Conservation (phyloP, 1,140 invertebrate species). For the Drosophila parvula region DNA sequence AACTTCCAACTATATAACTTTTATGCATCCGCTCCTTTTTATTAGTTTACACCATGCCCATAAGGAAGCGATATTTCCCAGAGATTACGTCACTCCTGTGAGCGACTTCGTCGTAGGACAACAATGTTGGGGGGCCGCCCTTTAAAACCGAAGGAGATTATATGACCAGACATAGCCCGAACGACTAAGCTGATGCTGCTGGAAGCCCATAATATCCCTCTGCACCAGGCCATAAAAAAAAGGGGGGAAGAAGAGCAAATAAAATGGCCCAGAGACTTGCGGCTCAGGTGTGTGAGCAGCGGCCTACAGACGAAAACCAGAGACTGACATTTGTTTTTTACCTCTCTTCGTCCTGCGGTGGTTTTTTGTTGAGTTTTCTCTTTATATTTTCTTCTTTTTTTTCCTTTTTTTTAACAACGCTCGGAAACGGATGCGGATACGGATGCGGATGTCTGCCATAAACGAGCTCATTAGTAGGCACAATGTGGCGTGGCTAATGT, state of each 20-base stretch:
- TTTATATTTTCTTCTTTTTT: background rate
- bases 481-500: constrained; percentile 60
- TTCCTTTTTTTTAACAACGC: constrained; percentile 41
- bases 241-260: constrained; percentile 27
- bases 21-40: constrained; percentile 35
- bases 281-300: constrained; percentile 34
- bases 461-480: constrained; percentile 73
- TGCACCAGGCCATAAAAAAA: constrained; percentile 35
- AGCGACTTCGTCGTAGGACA: constrained; percentile 22
- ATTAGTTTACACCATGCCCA: constrained; percentile 40
- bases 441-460: constrained; percentile 70
- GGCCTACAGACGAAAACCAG: constrained; percentile 25
- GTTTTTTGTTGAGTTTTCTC: background rate
- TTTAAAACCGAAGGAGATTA: constrained; percentile 37
- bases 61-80: constrained; percentile 32
- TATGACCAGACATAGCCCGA: constrained; percentile 18
- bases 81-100: constrained; percentile 23
- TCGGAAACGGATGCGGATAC: constrained; percentile 52
- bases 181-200: constrained; percentile 7
- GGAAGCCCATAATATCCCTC: constrained; percentile 43
- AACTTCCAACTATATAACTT: constrained; percentile 36
- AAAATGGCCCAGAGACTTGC: constrained; percentile 28
- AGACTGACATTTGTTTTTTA: constrained; percentile 39
- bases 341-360: background rate
- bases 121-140: constrained; percentile 26